Evolutionary conservation across 2,113 vertebrate genomes (phyloP), one percentile per base, ranked within the genome.

Genomic region (Anoplopoma fimbria): DNA sequence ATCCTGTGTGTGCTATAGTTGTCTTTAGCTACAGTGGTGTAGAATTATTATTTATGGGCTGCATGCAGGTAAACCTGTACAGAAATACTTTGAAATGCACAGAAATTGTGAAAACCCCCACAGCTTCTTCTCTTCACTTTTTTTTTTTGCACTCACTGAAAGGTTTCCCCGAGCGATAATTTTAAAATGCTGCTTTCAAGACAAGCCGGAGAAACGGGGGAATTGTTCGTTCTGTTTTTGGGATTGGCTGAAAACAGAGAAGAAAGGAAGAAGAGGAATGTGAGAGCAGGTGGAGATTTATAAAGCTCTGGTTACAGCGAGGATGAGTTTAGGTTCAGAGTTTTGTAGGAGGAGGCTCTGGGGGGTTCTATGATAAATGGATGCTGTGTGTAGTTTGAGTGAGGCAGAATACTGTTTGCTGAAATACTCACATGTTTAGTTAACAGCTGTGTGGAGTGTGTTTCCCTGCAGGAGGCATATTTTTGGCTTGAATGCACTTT

Each of bases 361-460:
- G 68, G 72, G 79, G 31, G 14, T 15, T 63, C 7, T 36, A 38
- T 89, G 87, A 91, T 87, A 69, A 88, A 88, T 85, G 84, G 84
- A 75, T 25, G 69, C 76, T 71, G 75, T 57, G 64, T 81, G 64
- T 29, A 58, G 63, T n/a, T n/a, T 60, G 69, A 84, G 42, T 8
- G 60, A 83, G 58, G 47, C 14, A 77, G 60, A 64, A 68, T 64
- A 13, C 38, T 81, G 74, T 85, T 89, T 83, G 77, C 82, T 87
- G 88, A 90, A 77, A 68, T 27, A 76, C 85, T 83, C 85, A n/a
- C n/a, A 81, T 81, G 82, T 81, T 87, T 85, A 71, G 79, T 88
- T 87, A 88, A 88, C 84, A 58, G 42, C 75, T 57, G 74, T 70
- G 69, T 47, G 64, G 10, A 17, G 38, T 45, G 31, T 14, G 68